Evolutionary conservation across 2,888 invertebrate genomes (phyloP), one percentile per base, ranked within the genome.

Genomic region (Lacanobia wlatinum): DNA sequence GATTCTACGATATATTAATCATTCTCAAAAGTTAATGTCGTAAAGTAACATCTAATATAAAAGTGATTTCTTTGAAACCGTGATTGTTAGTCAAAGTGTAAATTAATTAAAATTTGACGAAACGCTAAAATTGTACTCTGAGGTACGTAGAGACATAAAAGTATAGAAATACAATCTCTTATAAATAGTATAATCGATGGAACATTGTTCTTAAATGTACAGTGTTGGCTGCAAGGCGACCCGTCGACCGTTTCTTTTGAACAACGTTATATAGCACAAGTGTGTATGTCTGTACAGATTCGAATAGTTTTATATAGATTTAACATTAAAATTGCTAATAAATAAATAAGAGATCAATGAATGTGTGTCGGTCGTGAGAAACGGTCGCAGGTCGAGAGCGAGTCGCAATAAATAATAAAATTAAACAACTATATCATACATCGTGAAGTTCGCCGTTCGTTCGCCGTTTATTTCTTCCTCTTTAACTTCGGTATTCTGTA

Each of bases 401-500:
- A 52, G n/a, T 83, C 90, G 88, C 88, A 92, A 93, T 94, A 94
- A 94, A 93, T 94, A 94, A 87, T 92, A 91, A 89, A 92, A 92
- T 91, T 93, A 94, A 90, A 90, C 86, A 90, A 89, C 89, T 94
- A 93, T 94, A 94, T 94, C 94, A 92, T 95, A 95, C 95, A 93
- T 94, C 93, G 93, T 88, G 90, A 90, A 88, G 92, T 89, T 91
- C 90, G 91, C 88, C 87, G 91, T 90, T 94, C 93, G 94, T 91
- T 93, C 93, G 93, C 88, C 80, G 73, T 66, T 80, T 91, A 94
- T 92, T 95, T 95, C 93, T 94, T 96, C 94, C 92, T 89, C 92
- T 95, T 96, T 88, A 95, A 91, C 92, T 96, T 96, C 92, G 96
- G 96, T 89, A 96, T 96, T 92, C 96, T 96, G 96, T 78, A 95